Percentiles rank a stretch among this genome's conserved stretches.
These are phyloP conservation scores for Arrhamphus sclerolepis DNA, from an alignment of 2,797 vertebrate genomes.

Conservation along the genomic window DNA sequence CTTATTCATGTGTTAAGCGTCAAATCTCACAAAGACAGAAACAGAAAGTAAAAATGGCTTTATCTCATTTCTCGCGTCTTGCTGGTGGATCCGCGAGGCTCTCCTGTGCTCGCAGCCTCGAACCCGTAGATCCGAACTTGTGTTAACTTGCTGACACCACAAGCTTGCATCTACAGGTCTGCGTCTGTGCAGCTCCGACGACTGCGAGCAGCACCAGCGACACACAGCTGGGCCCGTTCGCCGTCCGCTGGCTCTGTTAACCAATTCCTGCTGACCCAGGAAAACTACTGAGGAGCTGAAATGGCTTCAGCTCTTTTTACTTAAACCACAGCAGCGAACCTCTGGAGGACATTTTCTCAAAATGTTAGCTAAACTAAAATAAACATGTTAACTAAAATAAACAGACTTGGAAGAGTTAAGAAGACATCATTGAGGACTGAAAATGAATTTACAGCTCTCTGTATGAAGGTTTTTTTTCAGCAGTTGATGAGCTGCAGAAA, in stretches of 20 bases:
- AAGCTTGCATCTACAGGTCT: conserved; percentile 95
- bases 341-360: no score
- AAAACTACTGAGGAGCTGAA: background rate
- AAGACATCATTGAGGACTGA: no score
- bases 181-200: conserved; percentile 85
- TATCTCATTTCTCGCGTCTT: background rate
- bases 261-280: conserved; percentile 18
- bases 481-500: no score
- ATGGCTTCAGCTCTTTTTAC: no score
- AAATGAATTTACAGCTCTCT: no score
- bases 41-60: background rate
- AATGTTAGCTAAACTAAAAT: no score
- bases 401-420: no score
- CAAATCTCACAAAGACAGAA: background rate
- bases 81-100: conserved; percentile 48
- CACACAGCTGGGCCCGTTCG: conserved; percentile 13
- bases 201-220: conserved; percentile 44
- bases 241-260: conserved; percentile 18
- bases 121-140: conserved; percentile 99
- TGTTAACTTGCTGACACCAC: conserved; percentile 87
- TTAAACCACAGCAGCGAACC: no score
- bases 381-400: no score
- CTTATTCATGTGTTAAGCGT: no score
- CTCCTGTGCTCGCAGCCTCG: conserved; percentile 82
- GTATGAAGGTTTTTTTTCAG: no score